Conservation (phyloP, 2,888 invertebrate genomes). For the Subacronicta megacephala region DNA sequence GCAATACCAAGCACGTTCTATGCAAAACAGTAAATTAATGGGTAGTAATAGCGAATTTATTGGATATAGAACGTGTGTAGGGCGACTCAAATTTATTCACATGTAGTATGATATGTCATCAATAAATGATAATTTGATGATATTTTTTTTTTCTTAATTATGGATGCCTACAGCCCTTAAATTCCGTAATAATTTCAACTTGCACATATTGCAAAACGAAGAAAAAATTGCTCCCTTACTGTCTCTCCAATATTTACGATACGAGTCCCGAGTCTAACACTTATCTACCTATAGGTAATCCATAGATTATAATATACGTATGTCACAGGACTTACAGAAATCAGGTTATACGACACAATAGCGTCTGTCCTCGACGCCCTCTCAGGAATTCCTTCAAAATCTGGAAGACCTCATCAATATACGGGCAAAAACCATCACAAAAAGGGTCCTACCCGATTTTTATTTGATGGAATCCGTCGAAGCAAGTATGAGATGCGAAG, state of each 20-base stretch:
- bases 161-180: no score
- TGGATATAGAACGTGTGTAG: constrained; percentile 10
- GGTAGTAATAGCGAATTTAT: constrained; percentile 41
- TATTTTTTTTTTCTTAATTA: no score
- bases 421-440: constrained; percentile 82
- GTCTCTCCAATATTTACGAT: no score
- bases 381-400: constrained; percentile 82
- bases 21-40: constrained; percentile 50
- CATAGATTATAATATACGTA: constrained; percentile 10
- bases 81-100: background rate
- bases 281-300: no score
- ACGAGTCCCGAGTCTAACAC: constrained; percentile 3
- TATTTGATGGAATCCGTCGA: constrained; percentile 87
- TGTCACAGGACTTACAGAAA: constrained; percentile 49
- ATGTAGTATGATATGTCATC: background rate
- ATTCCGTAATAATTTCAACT: no score
- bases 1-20: constrained; percentile 40
- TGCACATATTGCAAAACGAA: no score
- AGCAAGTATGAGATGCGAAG: constrained; percentile 76
- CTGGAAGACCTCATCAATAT: constrained; percentile 84
- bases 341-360: constrained; percentile 67
- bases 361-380: constrained; percentile 65
- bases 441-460: constrained; percentile 82
- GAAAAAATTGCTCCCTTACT: no score
- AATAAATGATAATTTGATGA: background rate